These are phyloP conservation scores for Phylloscopus collybita DNA, from an alignment of 2,797 vertebrate genomes.

Conservation along the genomic window DNA sequence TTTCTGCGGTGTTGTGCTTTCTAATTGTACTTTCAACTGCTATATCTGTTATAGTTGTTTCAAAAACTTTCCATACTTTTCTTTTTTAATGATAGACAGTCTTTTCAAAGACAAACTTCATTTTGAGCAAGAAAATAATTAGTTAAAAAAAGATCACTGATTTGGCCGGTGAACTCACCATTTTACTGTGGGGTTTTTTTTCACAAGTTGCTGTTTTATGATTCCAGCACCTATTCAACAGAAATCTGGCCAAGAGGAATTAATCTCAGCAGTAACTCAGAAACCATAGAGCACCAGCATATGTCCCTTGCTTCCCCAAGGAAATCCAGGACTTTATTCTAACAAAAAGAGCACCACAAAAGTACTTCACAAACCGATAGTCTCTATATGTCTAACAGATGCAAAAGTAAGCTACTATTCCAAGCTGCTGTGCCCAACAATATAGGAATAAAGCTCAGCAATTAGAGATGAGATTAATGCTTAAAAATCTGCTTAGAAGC, in stretches of 20 bases:
- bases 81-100: constrained; percentile 62
- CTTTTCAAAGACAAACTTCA: constrained; percentile 63
- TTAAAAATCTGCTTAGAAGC: not conserved
- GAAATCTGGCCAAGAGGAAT: constrained; percentile 68
- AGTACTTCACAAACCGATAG: constrained; percentile 47
- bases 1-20: constrained; percentile 61
- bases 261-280: constrained; percentile 45
- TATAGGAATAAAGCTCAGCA: not conserved
- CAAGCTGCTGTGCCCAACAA: not conserved
- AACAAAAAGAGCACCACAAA: constrained; percentile 20
- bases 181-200: not conserved
- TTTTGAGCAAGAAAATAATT: constrained; percentile 69
- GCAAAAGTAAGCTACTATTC: constrained; percentile 33
- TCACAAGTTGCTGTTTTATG: constrained; percentile 53
- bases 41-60: constrained; percentile 70
- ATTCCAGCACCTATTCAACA: constrained; percentile 67
- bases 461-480: constrained; percentile 18
- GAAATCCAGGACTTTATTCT: constrained; percentile 65
- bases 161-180: constrained; percentile 45
- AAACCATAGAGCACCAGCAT: constrained; percentile 46
- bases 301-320: constrained; percentile 60
- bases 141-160: constrained; percentile 62
- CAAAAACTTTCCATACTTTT: constrained; percentile 66
- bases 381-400: constrained; percentile 50
- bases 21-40: constrained; percentile 69